Percentiles rank a stretch among this genome's conserved stretches.
These are phyloP conservation scores for Cremastobaeus sp. DNA, from an alignment of 2,888 invertebrate species.

Conservation along the genomic window DNA sequence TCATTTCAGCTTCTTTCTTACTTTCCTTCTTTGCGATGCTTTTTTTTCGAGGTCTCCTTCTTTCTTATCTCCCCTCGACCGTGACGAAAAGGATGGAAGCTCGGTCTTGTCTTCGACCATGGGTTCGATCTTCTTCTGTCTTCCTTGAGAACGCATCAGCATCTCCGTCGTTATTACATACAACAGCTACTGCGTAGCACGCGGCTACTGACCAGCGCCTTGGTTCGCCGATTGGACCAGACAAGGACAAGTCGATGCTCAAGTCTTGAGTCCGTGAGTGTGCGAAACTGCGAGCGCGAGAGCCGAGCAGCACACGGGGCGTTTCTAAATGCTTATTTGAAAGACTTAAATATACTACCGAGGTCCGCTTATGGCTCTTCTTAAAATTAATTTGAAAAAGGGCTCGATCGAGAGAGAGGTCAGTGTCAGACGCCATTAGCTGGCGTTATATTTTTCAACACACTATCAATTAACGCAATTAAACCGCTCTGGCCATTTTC, in stretches of 20 bases:
- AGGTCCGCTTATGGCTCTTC: conserved; percentile 57
- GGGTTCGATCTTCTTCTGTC: conserved; percentile 32
- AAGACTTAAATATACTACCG: conserved; percentile 60
- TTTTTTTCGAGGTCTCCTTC: conserved; percentile 33
- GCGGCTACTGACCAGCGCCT: conserved; percentile 65
- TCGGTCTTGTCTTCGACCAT: conserved; percentile 6
- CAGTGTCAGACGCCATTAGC: conserved; percentile 37
- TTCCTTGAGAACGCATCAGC: conserved; percentile 32
- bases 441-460: conserved; percentile 30
- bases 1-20: conserved; percentile 25
- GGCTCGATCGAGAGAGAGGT: conserved; percentile 36
- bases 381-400: conserved; percentile 53
- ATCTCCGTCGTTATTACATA: conserved; percentile 67
- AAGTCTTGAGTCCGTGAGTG: too few species aligned
- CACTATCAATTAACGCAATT: conserved; percentile 43
- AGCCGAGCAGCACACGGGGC: conserved; percentile 25
- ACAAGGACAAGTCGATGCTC: conserved; percentile 51
- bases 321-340: conserved; percentile 57
- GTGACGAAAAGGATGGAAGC: conserved; percentile 35
- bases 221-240: conserved; percentile 50
- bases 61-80: conserved; percentile 49
- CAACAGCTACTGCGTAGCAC: conserved; percentile 70
- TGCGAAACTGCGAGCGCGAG: conserved; percentile 1
- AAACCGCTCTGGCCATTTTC: conserved; percentile 13
- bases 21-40: conserved; percentile 7